Evolutionary conservation across 2,888 invertebrate genomes (phyloP).

Genomic region (Netelia inedita): DNA sequence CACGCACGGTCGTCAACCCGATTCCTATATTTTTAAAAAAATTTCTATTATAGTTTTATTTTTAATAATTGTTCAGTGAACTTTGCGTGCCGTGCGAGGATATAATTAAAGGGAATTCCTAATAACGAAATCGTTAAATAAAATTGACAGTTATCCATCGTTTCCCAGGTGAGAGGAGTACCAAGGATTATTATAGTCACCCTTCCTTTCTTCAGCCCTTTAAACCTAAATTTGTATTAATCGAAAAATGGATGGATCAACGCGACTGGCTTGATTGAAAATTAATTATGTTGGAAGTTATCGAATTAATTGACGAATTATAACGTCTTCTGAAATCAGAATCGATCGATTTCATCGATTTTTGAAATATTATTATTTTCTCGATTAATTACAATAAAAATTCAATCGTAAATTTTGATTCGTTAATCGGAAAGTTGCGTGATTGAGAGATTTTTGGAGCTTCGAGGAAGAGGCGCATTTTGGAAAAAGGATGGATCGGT

Average conservation of each 20-base stretch:
- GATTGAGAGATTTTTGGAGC: neutral
- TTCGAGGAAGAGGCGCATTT: neutral
- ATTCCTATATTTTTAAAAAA: constrained; percentile 3
- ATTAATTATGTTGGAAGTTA: too few species aligned
- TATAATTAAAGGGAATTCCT: neutral
- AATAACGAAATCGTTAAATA: too few species aligned
- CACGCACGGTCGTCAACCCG: neutral
- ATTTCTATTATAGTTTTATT: neutral
- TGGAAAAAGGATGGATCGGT: constrained; percentile 17
- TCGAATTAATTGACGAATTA: too few species aligned
- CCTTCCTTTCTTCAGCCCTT: neutral
- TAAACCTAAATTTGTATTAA: too few species aligned
- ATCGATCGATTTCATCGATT: too few species aligned
- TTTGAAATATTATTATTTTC: too few species aligned
- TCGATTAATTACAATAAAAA: too few species aligned
- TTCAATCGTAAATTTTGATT: too few species aligned
- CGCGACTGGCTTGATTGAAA: too few species aligned
- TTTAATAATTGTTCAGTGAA: constrained; percentile 7
- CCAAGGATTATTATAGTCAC: neutral
- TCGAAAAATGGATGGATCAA: too few species aligned
- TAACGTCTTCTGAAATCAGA: too few species aligned
- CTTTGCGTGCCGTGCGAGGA: constrained; percentile 21
- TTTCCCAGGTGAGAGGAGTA: neutral
- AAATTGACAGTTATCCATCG: neutral
- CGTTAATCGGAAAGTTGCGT: neutral